Evolutionary conservation across 2,888 invertebrate genomes (phyloP).

Genomic region (Pyrrhosoma nymphula): DNA sequence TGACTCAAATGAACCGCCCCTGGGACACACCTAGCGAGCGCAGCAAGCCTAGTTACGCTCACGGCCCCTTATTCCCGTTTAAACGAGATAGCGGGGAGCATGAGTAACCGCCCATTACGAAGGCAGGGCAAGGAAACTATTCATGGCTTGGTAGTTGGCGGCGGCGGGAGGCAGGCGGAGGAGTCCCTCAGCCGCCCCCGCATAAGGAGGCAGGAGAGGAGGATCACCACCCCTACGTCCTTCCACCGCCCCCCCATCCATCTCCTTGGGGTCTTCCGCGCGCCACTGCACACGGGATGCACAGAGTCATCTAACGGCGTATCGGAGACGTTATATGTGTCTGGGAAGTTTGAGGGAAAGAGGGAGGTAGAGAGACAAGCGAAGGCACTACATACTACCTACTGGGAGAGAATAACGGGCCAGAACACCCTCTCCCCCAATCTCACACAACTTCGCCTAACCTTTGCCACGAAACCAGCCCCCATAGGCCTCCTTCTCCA

Average conservation of each 20-base stretch:
- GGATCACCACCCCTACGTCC: not conserved
- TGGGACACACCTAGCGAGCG: constrained; percentile 19
- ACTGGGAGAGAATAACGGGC: constrained; percentile 1
- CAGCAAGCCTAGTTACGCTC: constrained; percentile 6
- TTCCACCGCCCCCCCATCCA: not conserved
- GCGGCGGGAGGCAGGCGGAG: too few species aligned
- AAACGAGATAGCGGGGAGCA: constrained; percentile 42
- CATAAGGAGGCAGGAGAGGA: not conserved
- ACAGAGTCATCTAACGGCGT: constrained; percentile 53
- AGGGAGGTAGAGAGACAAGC: not conserved
- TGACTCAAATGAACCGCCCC: constrained; percentile 36
- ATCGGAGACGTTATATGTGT: constrained; percentile 64
- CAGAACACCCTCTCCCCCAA: not conserved
- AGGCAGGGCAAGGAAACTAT: constrained; percentile 52
- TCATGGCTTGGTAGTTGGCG: constrained; percentile 27
- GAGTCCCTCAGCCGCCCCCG: not conserved
- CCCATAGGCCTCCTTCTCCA: not conserved
- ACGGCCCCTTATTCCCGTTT: constrained; percentile 34
- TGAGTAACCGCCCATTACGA: constrained; percentile 61
- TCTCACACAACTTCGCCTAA: not conserved
- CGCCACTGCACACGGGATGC: constrained; percentile 55
- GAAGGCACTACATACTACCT: too few species aligned
- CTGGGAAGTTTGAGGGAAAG: constrained; percentile 64
- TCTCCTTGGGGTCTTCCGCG: constrained; percentile 37
- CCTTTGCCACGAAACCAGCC: constrained; percentile 13